Conservation (phyloP, 2,113 vertebrate species). For the Stictonetta naevosa region DNA sequence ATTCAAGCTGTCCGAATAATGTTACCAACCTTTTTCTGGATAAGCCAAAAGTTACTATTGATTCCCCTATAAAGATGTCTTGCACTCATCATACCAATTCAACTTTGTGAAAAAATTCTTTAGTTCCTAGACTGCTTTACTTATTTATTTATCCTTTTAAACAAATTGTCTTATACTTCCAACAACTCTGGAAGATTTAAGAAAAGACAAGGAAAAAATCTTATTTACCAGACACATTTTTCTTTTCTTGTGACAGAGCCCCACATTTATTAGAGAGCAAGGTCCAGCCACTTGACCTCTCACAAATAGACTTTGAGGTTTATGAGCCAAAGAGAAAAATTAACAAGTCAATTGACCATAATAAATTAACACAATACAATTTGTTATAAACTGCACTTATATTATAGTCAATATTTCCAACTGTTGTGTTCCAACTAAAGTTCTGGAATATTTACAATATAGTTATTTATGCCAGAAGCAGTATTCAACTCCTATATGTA, state of each 20-base stretch:
- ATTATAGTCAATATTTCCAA: conserved; percentile 32
- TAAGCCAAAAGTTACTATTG: neutral
- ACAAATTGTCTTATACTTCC: neutral
- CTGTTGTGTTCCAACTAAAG: neutral
- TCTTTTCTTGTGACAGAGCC: neutral
- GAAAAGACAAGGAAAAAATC: neutral
- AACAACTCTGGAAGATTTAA: neutral
- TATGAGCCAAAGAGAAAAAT: conserved; percentile 59
- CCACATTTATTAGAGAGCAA: conserved; percentile 40
- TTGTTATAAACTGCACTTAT: conserved; percentile 45
- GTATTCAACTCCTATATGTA: neutral
- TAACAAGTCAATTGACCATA: conserved; percentile 44
- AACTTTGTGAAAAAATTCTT: neutral
- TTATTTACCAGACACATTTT: neutral
- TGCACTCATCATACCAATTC: neutral
- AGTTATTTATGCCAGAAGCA: neutral
- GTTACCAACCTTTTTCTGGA: neutral
- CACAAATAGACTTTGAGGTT: conserved; percentile 53
- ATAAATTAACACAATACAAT: conserved; percentile 69
- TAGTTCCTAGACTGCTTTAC: neutral
- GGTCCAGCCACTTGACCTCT: conserved; percentile 5
- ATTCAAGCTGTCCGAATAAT: neutral
- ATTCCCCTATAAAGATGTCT: neutral
- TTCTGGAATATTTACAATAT: neutral
- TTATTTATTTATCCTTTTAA: neutral